These are phyloP conservation scores for Tragulus kanchil DNA, from an alignment of 2,113 vertebrate species.

Conservation along the genomic window DNA sequence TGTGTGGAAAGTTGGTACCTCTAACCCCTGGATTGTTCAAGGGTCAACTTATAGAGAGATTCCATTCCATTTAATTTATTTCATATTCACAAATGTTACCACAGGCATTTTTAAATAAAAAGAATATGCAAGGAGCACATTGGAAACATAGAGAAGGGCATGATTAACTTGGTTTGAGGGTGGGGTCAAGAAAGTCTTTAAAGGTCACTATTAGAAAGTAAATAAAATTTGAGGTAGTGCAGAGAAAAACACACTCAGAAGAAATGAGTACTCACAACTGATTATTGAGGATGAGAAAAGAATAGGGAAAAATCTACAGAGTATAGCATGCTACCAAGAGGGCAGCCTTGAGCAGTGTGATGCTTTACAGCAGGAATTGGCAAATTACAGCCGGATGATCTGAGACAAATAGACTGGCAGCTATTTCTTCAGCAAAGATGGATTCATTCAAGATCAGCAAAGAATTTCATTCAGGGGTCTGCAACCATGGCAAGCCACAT, in stretches of 20 bases:
- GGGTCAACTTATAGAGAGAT: background rate
- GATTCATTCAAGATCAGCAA: background rate
- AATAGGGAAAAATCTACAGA: background rate
- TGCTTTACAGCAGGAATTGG: background rate
- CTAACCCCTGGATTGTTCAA: background rate
- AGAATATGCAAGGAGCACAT: background rate
- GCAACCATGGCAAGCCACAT: background rate
- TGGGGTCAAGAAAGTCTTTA: background rate
- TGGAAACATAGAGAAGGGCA: background rate
- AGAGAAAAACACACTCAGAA: background rate
- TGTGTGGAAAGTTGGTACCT: background rate
- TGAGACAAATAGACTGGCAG: background rate
- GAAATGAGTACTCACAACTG: background rate
- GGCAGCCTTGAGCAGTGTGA: rapidly evolving
- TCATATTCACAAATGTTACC: background rate
- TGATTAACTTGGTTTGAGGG: background rate
- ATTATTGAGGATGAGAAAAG: background rate
- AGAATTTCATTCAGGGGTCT: background rate
- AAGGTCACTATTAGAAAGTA: background rate
- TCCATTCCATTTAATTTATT: background rate
- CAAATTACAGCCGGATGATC: background rate
- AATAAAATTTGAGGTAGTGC: background rate
- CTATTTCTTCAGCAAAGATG: background rate
- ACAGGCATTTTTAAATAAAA: background rate
- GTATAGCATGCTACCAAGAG: background rate